Conservation (phyloP, 2,113 vertebrate species). For the Meriones unguiculatus region DNA sequence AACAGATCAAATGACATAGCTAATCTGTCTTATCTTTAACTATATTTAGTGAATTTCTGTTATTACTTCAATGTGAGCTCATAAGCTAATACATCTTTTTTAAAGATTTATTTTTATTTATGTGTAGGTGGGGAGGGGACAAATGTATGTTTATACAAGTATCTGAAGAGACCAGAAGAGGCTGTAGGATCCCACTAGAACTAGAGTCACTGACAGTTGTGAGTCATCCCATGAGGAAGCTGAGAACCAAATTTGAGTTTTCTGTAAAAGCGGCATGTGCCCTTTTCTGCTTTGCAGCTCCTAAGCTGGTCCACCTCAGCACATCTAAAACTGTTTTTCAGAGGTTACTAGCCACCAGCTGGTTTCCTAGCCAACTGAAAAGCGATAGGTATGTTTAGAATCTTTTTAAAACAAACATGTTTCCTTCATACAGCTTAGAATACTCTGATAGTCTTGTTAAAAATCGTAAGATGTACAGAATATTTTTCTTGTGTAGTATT, state of each 20-base stretch:
- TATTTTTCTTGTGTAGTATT: conserved; percentile 31
- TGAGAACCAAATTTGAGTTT: not conserved
- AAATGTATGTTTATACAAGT: not conserved
- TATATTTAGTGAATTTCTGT: conserved; percentile 6
- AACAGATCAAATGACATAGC: not conserved
- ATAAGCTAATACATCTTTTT: not conserved
- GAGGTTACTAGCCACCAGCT: not conserved
- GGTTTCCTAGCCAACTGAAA: not conserved
- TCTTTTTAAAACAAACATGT: not conserved
- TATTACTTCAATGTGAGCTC: not conserved
- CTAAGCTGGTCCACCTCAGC: not conserved
- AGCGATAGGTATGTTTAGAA: not conserved
- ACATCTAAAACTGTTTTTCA: not conserved
- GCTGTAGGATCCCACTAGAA: not conserved
- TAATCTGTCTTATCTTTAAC: not conserved
- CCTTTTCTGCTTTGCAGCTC: not conserved
- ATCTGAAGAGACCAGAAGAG: not conserved
- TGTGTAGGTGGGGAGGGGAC: not conserved
- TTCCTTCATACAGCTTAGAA: not conserved
- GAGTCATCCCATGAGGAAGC: not conserved
- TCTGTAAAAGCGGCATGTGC: not conserved
- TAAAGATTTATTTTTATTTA: not conserved
- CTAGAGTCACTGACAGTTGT: too few relatives aligned
- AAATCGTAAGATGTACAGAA: not conserved
- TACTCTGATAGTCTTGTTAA: conserved; percentile 16